These are phyloP conservation scores for Corbicula japonica DNA, from an alignment of 2,888 invertebrate genomes.

Conservation along the genomic window DNA sequence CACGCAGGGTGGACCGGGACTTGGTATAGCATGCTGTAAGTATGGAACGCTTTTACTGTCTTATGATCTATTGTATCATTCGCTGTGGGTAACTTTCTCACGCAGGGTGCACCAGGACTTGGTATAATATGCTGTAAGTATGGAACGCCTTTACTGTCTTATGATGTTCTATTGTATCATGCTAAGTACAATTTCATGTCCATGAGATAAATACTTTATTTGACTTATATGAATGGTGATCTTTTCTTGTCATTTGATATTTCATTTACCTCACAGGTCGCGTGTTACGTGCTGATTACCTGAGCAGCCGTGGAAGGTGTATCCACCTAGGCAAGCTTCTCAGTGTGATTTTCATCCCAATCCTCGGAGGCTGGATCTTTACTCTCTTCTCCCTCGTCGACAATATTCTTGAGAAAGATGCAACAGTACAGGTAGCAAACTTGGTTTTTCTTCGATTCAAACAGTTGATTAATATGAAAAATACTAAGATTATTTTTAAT, in stretches of 20 bases:
- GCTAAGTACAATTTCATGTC: neutral
- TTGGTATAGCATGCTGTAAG: too few species aligned
- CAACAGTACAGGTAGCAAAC: constrained; percentile 53
- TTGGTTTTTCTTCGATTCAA: too few species aligned
- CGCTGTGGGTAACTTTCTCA: too few species aligned
- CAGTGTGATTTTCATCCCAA: constrained; percentile 61
- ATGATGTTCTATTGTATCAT: neutral
- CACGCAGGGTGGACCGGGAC: too few species aligned
- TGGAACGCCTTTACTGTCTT: neutral
- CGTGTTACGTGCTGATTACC: constrained; percentile 45
- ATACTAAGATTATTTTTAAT: too few species aligned
- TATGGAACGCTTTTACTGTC: too few species aligned
- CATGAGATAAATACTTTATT: neutral
- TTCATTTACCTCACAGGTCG: constrained; percentile 30
- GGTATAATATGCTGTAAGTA: too few species aligned
- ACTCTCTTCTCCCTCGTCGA: constrained; percentile 56
- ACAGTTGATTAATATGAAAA: too few species aligned
- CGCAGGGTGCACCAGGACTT: too few species aligned
- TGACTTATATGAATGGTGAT: neutral
- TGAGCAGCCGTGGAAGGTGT: constrained; percentile 50
- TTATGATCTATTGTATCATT: too few species aligned
- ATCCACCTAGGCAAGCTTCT: constrained; percentile 62
- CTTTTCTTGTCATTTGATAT: neutral
- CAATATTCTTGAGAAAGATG: constrained; percentile 41
- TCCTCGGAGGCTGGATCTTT: constrained; percentile 66